Evolutionary conservation across 2,888 invertebrate species (phyloP).

Genomic region (Dichetophora obliterata): DNA sequence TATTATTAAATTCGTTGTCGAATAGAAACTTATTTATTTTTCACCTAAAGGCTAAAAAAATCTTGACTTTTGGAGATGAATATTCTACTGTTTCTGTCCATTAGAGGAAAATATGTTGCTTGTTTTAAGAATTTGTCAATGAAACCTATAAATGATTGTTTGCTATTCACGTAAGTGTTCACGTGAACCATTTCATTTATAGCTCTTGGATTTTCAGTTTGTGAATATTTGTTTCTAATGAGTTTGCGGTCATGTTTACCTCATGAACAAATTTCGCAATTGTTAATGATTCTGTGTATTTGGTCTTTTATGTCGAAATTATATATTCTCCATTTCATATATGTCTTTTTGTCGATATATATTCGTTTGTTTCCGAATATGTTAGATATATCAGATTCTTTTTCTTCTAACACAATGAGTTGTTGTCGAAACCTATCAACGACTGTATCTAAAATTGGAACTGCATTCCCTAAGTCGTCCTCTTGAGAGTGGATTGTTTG

Average conservation of each 20-base stretch:
- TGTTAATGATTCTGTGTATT: background rate
- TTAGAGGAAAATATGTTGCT: slow-evolving; percentile 5
- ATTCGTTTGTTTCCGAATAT: too few relatives aligned
- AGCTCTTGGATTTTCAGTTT: too few relatives aligned
- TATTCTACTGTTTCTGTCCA: slow-evolving; percentile 19
- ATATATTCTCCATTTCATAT: too few relatives aligned
- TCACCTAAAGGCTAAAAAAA: background rate
- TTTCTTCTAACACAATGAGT: background rate
- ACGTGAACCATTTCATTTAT: background rate
- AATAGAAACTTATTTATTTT: slow-evolving; percentile 17
- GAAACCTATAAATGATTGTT: slow-evolving; percentile 24
- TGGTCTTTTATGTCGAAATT: background rate
- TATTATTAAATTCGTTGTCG: slow-evolving; percentile 35
- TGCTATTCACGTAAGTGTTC: slow-evolving; percentile 10
- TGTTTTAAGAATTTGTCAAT: slow-evolving; percentile 30
- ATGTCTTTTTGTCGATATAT: too few relatives aligned
- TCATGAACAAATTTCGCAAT: background rate
- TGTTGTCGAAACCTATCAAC: background rate
- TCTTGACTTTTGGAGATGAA: slow-evolving; percentile 12
- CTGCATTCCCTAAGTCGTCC: background rate
- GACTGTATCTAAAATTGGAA: background rate
- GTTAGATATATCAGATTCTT: background rate
- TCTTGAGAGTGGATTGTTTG: background rate
- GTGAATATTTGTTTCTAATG: background rate
- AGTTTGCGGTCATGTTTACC: background rate